Evolutionary conservation across 2,797 vertebrate genomes (phyloP).

Genomic region (Gadopsis marmoratus): DNA sequence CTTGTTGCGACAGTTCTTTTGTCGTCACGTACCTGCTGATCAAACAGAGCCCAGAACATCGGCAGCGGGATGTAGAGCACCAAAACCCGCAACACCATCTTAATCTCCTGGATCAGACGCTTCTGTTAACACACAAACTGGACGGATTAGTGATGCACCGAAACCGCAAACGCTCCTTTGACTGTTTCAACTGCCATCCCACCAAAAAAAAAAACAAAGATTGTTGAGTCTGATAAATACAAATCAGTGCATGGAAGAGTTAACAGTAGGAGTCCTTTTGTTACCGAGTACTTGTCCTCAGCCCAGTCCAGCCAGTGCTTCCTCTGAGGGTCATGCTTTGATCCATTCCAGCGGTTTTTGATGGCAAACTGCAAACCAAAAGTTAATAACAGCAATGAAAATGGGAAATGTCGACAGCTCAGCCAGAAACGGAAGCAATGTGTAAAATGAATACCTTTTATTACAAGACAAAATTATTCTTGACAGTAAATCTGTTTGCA

Average conservation of each 20-base stretch:
- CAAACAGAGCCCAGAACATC: slow-evolving; percentile 99
- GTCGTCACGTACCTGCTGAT: slow-evolving; percentile 90
- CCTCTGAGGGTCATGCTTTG: slow-evolving; percentile 78
- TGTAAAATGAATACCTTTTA: not conserved
- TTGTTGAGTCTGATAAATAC: not conserved
- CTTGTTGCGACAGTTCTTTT: not conserved
- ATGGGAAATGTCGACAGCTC: not conserved
- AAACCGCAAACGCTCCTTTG: not conserved
- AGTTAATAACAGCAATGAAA: not conserved
- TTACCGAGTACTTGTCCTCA: slow-evolving; percentile 92
- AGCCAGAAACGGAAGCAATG: not conserved
- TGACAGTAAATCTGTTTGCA: not conserved
- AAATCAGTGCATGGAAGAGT: accelerated
- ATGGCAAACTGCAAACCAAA: slow-evolving; percentile 89
- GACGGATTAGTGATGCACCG: not conserved
- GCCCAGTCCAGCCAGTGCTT: slow-evolving; percentile 98
- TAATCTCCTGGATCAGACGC: slow-evolving; percentile 92
- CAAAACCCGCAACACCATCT: slow-evolving; percentile 93
- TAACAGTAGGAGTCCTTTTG: accelerated
- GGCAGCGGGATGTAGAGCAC: slow-evolving; percentile 95
- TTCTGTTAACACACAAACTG: slow-evolving; percentile 81
- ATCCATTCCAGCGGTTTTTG: slow-evolving; percentile 87
- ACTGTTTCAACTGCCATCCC: not conserved
- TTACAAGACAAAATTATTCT: not conserved
- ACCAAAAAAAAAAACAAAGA: not conserved